phyloP scores from a whole-genome alignment of 2,797 vertebrate species.

The Periophthalmus magnuspinnatus region DNA sequence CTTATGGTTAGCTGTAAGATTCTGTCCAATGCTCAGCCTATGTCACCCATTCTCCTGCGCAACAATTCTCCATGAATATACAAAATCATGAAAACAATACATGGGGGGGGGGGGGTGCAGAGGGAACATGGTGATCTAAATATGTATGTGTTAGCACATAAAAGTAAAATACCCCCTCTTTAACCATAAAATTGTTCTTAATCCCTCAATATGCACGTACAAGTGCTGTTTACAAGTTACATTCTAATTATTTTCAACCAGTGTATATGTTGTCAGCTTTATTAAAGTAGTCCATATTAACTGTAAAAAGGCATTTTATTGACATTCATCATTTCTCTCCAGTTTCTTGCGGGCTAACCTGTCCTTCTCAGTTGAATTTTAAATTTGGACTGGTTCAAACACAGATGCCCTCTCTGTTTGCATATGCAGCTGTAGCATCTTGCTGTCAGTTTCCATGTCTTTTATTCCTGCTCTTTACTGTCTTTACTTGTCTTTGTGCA shows the following conservation, averaged over 20 bases:
- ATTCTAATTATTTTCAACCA: background rate
- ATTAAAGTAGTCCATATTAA: background rate
- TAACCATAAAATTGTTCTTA: background rate
- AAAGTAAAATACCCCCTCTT: too few species aligned
- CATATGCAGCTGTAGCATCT: constrained; percentile 5
- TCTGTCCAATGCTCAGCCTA: too few species aligned
- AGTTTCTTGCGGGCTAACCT: constrained; percentile 13
- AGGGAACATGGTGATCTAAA: too few species aligned
- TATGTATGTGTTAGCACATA: too few species aligned
- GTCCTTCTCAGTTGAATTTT: background rate
- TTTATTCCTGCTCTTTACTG: constrained; percentile 38
- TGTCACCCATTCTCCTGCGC: too few species aligned
- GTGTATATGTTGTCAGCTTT: background rate
- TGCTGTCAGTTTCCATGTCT: constrained; percentile 20
- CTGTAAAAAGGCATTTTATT: background rate
- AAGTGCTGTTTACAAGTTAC: background rate
- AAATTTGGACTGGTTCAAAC: background rate
- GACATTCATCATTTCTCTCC: background rate
- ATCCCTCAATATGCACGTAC: background rate
- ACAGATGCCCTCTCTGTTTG: background rate
- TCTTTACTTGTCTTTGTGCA: constrained; percentile 78
- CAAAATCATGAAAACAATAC: too few species aligned
- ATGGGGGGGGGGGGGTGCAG: too few species aligned
- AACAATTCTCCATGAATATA: too few species aligned
- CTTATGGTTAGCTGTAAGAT: too few species aligned